Base-by-base conservation (phyloP, 2,113 vertebrate genomes). In the Gymnobelideus leadbeateri region DNA sequence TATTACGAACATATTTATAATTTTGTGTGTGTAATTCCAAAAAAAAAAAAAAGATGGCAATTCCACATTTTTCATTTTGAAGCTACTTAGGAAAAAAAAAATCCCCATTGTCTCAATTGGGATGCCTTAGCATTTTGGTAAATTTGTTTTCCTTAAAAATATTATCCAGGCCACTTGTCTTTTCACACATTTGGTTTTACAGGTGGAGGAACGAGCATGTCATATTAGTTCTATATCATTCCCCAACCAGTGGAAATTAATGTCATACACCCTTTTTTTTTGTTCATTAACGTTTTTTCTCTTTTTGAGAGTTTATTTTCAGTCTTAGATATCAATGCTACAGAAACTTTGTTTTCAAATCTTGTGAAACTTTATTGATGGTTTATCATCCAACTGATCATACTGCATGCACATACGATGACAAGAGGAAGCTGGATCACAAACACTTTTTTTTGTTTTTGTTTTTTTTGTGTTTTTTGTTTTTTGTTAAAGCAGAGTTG, bases 341-440 rank as follows among this genome's bases (percentile, higher is more conserved):
- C 98, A 97, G 98, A 99, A 98, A 99, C 98, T 98, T 97, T 3
- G 97, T 98, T 98, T 98, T 98, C 98, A 98, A 99, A 99, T 99
- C 97, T 99, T 98, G 99, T 99, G 99, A 99, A 99, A 99, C 99
- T 99, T 99, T 99, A 99, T 99, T 99, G 99, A 99, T 99, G 99
- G 99, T 99, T 98, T 99, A 99, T 99, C 99, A 99, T 99, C 99
- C 99, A 99, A 99, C 99, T 99, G 99, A 99, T 99, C 99, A 99
- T 99, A 99, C 98, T 99, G 99, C 99, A 99, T 99, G 99, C 99
- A 99, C 99, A 99, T 99, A 99, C 99, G 99, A 99, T 99, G 99
- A 99, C 98, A 99, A 99, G 99, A 99, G 99, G 99, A 99, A 99
- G 99, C 99, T 98, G 99, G 98, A 98, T 98, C 99, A 99, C 99